A percentile compares a stretch with the other conserved stretches of the same genome.
These are phyloP conservation scores for Drosophila pegasa DNA, from an alignment of 2,888 invertebrate species.

Conservation along the genomic window DNA sequence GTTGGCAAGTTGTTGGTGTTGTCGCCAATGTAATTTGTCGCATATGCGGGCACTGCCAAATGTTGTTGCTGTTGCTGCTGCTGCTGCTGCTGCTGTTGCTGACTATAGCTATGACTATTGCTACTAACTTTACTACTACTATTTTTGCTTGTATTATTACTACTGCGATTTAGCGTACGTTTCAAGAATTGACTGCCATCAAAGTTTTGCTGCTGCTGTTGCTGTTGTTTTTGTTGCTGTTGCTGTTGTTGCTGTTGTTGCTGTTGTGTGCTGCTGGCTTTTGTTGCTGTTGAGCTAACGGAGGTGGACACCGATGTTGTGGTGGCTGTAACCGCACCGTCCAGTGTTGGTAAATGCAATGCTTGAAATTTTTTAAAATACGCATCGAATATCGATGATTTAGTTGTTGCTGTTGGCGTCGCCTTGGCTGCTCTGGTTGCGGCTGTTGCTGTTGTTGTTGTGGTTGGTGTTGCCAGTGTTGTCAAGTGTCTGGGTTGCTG, in stretches of 20 bases:
- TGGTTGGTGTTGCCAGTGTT: conserved; percentile 42
- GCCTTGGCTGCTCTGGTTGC: conserved; percentile 29
- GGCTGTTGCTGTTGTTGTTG: conserved; percentile 25
- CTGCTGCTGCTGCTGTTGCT: conserved; percentile 46
- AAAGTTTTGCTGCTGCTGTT: conserved; percentile 40
- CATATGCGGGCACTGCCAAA: conserved; percentile 83
- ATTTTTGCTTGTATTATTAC: conserved; percentile 68
- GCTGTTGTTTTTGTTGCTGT: conserved; percentile 22
- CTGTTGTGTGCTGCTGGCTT: conserved; percentile 32
- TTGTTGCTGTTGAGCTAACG: conserved; percentile 52
- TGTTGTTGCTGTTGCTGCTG: conserved; percentile 39
- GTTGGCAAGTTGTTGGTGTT: conserved; percentile 83
- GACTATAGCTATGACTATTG: conserved; percentile 60
- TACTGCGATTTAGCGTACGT: conserved; percentile 81
- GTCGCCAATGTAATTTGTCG: conserved; percentile 86
- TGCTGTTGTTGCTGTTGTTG: conserved; percentile 33
- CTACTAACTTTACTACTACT: conserved; percentile 70
- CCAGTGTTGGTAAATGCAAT: conserved; percentile 73
- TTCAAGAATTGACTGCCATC: conserved; percentile 79
- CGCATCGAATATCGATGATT: conserved; percentile 81
- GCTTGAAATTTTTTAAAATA: conserved; percentile 83
- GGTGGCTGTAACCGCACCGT: conserved; percentile 62
- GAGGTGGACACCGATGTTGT: conserved; percentile 64
- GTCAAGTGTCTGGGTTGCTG: conserved; percentile 58
- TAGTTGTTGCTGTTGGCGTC: conserved; percentile 56